Percentiles rank a stretch among this genome's conserved stretches.
Evolutionary conservation across 2,888 invertebrate species (phyloP).

Genomic region (Didymodactylos carnosus): DNA sequence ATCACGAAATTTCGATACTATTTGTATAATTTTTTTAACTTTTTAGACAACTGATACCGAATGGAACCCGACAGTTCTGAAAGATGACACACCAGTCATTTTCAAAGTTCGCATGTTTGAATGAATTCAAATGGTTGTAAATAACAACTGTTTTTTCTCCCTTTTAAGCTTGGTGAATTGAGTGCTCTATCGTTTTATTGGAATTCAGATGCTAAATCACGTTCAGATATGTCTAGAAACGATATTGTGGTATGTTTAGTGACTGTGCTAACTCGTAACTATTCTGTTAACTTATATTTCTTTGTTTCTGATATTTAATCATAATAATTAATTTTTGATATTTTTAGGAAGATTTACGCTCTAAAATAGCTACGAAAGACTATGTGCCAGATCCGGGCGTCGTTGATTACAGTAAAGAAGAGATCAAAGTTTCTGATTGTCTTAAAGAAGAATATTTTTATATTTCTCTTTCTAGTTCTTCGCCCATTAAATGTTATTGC

Average conservation of each 20-base stretch:
- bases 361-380: no score
- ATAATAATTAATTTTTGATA: no score
- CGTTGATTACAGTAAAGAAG: no score
- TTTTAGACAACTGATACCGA: conserved; percentile 61
- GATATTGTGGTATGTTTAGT: neutral
- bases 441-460: neutral
- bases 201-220: neutral
- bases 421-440: no score
- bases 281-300: no score
- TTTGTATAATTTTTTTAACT: no score
- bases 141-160: no score
- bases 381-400: no score
- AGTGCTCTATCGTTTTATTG: neutral
- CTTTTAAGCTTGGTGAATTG: neutral
- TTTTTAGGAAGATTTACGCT: no score
- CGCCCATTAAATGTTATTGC: conserved; percentile 2
- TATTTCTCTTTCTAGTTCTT: neutral
- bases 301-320: no score
- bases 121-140: no score
- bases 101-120: conserved; percentile 36
- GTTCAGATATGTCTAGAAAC: neutral
- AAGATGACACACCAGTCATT: conserved; percentile 56
- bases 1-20: neutral
- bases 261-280: neutral
- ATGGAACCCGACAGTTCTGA: conserved; percentile 56